Evolutionary conservation across 2,797 vertebrate genomes (phyloP).

Genomic region (Halcyon smyrnensis): DNA sequence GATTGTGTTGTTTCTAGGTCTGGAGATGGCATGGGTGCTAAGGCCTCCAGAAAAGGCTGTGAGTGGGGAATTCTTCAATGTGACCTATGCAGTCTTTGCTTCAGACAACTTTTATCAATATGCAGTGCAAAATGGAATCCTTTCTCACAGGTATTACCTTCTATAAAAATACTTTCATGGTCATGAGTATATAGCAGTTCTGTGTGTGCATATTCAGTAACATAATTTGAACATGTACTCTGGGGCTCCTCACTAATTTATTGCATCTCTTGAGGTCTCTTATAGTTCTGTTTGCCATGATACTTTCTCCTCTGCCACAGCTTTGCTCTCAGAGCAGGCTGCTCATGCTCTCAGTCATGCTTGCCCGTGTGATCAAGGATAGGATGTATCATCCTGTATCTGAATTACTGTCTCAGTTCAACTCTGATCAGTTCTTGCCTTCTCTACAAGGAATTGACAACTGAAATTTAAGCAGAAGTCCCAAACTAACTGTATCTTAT

Average conservation of each 20-base stretch:
- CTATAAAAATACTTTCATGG: background rate
- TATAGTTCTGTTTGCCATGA: background rate
- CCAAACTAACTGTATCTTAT: background rate
- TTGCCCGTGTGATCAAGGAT: background rate
- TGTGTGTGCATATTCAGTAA: background rate
- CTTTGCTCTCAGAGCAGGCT: background rate
- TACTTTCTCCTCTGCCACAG: background rate
- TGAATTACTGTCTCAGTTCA: background rate
- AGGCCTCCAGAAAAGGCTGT: conserved; percentile 83
- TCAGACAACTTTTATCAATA: conserved; percentile 84
- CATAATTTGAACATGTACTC: background rate
- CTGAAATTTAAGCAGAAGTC: background rate
- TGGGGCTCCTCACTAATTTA: background rate
- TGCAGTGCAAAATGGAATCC: conserved; percentile 82
- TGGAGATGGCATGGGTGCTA: conserved; percentile 88
- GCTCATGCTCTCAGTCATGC: too few species aligned
- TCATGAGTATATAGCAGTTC: background rate
- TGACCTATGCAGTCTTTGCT: conserved; percentile 82
- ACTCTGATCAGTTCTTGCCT: background rate
- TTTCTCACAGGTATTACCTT: conserved; percentile 77
- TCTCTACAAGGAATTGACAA: background rate
- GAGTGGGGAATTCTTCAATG: conserved; percentile 82
- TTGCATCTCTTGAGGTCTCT: background rate
- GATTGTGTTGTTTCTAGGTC: conserved; percentile 73
- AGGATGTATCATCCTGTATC: background rate